Conservation (phyloP, 2,888 invertebrate species). For the Chloromyia formosa region DNA sequence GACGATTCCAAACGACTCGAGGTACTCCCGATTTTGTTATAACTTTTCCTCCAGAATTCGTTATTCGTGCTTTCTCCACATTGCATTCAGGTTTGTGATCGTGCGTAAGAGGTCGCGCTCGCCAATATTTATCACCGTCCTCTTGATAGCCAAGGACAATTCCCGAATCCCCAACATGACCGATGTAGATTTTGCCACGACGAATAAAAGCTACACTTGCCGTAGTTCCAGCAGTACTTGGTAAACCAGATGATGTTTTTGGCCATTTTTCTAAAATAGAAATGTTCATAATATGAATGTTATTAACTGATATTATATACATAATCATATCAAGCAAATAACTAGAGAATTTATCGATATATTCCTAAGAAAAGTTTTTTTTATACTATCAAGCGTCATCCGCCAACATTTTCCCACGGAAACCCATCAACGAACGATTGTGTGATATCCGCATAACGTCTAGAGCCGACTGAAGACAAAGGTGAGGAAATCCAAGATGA, state of each 20-base stretch:
- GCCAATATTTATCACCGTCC: slow-evolving; percentile 77
- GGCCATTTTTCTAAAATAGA: slow-evolving; percentile 86
- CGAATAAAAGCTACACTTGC: slow-evolving; percentile 96
- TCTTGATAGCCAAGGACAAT: slow-evolving; percentile 88
- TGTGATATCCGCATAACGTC: no score
- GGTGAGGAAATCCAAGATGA: no score
- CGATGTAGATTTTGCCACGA: slow-evolving; percentile 92
- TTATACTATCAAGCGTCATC: no score
- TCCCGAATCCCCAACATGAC: slow-evolving; percentile 98
- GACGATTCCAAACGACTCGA: slow-evolving; percentile 96
- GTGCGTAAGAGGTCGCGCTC: slow-evolving; percentile 81
- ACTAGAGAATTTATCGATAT: no score
- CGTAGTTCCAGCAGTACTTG: slow-evolving; percentile 97
- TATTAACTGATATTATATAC: no score
- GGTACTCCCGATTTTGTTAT: slow-evolving; percentile 84
- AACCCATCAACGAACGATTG: no score
- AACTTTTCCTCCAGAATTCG: slow-evolving; percentile 82
- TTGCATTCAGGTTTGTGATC: slow-evolving; percentile 96
- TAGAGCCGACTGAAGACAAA: no score
- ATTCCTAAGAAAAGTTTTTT: no score
- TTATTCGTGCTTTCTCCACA: slow-evolving; percentile 84
- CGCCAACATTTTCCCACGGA: no score
- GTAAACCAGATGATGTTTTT: slow-evolving; percentile 91
- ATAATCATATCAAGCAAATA: no score
- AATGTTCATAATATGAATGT: no score